Percentiles rank a stretch among this genome's conserved stretches.
These are phyloP conservation scores for Tinamus guttatus DNA, from an alignment of 2,113 vertebrate species.

Conservation along the genomic window DNA sequence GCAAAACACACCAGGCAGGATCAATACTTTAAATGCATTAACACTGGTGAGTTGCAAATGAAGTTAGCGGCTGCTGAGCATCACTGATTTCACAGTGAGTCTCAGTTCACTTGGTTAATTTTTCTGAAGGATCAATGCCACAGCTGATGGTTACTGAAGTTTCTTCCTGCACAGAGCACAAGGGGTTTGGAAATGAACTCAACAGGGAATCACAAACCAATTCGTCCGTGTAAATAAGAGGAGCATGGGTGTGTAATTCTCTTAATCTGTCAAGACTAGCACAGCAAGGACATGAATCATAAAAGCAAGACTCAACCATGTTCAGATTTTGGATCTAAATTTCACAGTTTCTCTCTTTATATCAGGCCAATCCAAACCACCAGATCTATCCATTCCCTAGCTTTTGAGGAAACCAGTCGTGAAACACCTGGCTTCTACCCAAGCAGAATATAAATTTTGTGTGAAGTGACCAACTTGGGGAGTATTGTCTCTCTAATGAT, in stretches of 20 bases:
- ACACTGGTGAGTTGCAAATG: conserved; percentile 71
- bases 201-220: conserved; percentile 45
- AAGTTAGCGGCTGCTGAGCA: conserved; percentile 65
- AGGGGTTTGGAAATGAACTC: conserved; percentile 49
- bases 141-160: conserved; percentile 70
- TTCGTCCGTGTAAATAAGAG: conserved; percentile 54
- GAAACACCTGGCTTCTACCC: neutral
- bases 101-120: conserved; percentile 68
- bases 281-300: conserved; percentile 34
- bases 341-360: conserved; percentile 16
- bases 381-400: neutral
- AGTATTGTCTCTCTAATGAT: neutral
- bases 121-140: conserved; percentile 72
- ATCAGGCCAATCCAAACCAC: neutral
- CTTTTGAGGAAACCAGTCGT: neutral
- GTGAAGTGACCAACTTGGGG: neutral
- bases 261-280: conserved; percentile 56
- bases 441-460: neutral
- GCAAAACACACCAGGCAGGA: conserved; percentile 41
- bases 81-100: conserved; percentile 66
- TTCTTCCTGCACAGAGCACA: conserved; percentile 36
- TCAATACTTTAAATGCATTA: conserved; percentile 72
- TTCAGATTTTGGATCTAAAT: neutral
- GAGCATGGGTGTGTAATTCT: conserved; percentile 56
- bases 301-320: conserved; percentile 49